Evolutionary conservation across 2,113 vertebrate species (phyloP).

Genomic region (Theristicus caerulescens): DNA sequence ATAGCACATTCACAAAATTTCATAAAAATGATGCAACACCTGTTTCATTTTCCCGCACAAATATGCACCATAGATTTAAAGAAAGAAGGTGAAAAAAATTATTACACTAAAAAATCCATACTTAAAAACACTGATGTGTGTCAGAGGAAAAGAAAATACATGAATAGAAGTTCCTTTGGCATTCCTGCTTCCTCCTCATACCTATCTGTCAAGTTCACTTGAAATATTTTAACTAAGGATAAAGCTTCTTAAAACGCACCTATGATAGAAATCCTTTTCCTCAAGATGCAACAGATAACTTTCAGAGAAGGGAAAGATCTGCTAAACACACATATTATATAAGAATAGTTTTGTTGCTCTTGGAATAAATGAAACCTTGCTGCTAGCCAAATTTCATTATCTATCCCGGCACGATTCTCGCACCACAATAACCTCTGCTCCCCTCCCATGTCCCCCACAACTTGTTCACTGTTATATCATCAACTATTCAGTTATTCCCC

Average conservation of each 20-base stretch:
- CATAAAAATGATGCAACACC: neutral
- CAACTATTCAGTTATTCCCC: neutral
- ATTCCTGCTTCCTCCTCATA: neutral
- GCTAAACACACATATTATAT: neutral
- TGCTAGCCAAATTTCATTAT: neutral
- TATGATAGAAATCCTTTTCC: neutral
- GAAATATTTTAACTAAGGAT: neutral
- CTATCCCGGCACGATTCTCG: neutral
- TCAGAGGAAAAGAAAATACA: neutral
- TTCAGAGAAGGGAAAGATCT: neutral
- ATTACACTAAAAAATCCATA: neutral
- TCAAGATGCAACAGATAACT: neutral
- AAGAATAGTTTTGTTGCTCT: neutral
- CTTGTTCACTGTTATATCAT: neutral
- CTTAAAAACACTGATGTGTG: neutral
- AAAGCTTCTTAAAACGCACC: neutral
- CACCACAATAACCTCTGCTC: neutral
- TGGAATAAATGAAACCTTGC: neutral
- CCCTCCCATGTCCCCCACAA: fast-evolving
- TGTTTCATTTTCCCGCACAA: neutral
- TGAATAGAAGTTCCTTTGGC: neutral
- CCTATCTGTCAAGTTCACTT: fast-evolving
- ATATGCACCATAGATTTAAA: neutral
- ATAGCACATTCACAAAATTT: neutral
- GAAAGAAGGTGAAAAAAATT: neutral